These are phyloP conservation scores for Acromyrmex echinatior DNA, from an alignment of 1,140 invertebrate genomes.

Conservation along the genomic window DNA sequence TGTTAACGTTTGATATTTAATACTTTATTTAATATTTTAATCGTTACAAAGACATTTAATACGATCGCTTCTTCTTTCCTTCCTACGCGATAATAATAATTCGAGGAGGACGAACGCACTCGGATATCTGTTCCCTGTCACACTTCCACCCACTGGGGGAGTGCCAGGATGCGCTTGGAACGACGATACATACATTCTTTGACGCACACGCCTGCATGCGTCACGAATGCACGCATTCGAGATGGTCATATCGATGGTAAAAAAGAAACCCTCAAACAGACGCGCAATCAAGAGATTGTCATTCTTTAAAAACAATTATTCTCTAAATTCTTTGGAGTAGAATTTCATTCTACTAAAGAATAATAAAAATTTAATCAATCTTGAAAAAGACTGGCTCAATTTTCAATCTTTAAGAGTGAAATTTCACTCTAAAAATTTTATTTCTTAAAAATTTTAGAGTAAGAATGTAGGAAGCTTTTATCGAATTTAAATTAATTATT, in stretches of 20 bases:
- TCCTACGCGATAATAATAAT: slow-evolving; percentile 69
- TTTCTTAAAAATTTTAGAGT: background rate
- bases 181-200: slow-evolving; percentile 79
- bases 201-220: slow-evolving; percentile 41
- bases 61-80: slow-evolving; percentile 42
- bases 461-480: background rate
- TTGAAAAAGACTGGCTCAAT: no score
- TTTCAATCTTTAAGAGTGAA: no score
- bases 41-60: background rate
- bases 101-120: slow-evolving; percentile 64
- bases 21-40: background rate
- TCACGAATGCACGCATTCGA: slow-evolving; percentile 16
- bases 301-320: no score
- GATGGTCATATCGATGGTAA: background rate
- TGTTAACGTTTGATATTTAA: background rate
- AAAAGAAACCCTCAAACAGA: background rate
- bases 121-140: slow-evolving; percentile 82
- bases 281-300: no score
- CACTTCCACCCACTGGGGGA: slow-evolving; percentile 82
- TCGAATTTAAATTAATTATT: slow-evolving; percentile 1
- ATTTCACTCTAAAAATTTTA: no score
- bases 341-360: no score
- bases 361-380: no score
- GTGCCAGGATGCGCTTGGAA: slow-evolving; percentile 87
- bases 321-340: no score